Percentiles rank a stretch among this genome's conserved stretches.
phyloP scores from a whole-genome alignment of 1,140 invertebrate genomes.

The Eumeta japonica region DNA sequence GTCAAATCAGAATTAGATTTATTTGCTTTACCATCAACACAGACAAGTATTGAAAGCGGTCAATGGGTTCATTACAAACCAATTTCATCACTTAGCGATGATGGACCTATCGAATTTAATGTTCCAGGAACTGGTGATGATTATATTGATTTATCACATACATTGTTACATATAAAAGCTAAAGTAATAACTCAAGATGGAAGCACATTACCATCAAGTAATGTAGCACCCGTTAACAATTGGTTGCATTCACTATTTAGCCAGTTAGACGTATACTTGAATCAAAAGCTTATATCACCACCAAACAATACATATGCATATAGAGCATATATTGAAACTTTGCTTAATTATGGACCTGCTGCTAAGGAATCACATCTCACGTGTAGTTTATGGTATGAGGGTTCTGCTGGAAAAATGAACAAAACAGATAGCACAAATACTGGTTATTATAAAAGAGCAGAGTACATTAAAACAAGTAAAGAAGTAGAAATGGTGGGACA shows the following conservation, averaged over 20 bases:
- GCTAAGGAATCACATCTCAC: constrained; percentile 40
- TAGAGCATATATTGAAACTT: constrained; percentile 45
- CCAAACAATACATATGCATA: constrained; percentile 46
- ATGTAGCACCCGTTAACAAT: constrained; percentile 30
- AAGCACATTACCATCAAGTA: constrained; percentile 10
- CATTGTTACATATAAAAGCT: constrained; percentile 28
- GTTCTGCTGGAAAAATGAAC: constrained; percentile 20
- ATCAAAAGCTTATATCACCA: constrained; percentile 44
- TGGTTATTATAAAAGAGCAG: constrained; percentile 20
- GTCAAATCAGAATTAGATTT: constrained; percentile 43
- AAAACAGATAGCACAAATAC: constrained; percentile 14
- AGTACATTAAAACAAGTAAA: constrained; percentile 13
- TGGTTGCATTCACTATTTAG: constrained; percentile 43
- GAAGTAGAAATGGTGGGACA: constrained; percentile 24
- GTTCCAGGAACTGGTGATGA: constrained; percentile 29
- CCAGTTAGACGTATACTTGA: constrained; percentile 42
- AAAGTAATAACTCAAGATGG: constrained; percentile 22
- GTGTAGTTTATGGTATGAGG: constrained; percentile 21
- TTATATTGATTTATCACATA: constrained; percentile 38
- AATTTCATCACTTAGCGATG: constrained; percentile 29
- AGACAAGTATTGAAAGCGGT: constrained; percentile 36
- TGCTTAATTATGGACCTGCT: constrained; percentile 27
- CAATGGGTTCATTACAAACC: constrained; percentile 39
- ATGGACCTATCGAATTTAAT: constrained; percentile 40
- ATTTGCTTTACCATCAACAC: constrained; percentile 39